These are phyloP conservation scores for Drosophila anomelani DNA, from an alignment of 2,888 invertebrate genomes.

Conservation along the genomic window DNA sequence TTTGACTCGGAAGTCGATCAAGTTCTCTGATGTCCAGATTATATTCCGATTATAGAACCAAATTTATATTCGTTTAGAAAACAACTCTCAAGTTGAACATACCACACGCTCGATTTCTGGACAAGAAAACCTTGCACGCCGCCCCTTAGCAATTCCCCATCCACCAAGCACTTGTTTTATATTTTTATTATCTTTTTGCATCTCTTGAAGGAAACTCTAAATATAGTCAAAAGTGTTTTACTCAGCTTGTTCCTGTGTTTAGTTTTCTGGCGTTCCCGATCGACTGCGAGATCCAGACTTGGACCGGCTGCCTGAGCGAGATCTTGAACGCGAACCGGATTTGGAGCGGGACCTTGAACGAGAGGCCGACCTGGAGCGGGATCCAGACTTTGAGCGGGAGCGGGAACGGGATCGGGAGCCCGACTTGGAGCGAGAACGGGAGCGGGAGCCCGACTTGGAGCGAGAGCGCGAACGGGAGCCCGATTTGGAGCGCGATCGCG, in stretches of 20 bases:
- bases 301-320: constrained; percentile 61
- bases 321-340: constrained; percentile 52
- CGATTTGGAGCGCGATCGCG: constrained; percentile 74
- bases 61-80: not conserved
- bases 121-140: not conserved
- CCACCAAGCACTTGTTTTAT: constrained; percentile 17
- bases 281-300: constrained; percentile 54
- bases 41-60: not conserved
- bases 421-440: constrained; percentile 67
- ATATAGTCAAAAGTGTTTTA: constrained; percentile 39
- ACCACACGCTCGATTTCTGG: not conserved
- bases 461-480: constrained; percentile 74
- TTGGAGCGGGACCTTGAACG: constrained; percentile 62
- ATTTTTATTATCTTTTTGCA: constrained; percentile 29
- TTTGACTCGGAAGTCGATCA: not conserved
- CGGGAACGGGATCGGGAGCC: constrained; percentile 55
- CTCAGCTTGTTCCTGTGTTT: constrained; percentile 1
- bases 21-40: not conserved
- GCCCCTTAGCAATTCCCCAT: constrained; percentile 13
- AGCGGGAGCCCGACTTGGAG: constrained; percentile 68
- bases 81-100: not conserved
- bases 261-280: constrained; percentile 60
- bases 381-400: constrained; percentile 67
- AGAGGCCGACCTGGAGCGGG: constrained; percentile 51
- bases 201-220: constrained; percentile 36